Conservation (phyloP, 2,888 invertebrate species). For the Plagodis pulveraria region DNA sequence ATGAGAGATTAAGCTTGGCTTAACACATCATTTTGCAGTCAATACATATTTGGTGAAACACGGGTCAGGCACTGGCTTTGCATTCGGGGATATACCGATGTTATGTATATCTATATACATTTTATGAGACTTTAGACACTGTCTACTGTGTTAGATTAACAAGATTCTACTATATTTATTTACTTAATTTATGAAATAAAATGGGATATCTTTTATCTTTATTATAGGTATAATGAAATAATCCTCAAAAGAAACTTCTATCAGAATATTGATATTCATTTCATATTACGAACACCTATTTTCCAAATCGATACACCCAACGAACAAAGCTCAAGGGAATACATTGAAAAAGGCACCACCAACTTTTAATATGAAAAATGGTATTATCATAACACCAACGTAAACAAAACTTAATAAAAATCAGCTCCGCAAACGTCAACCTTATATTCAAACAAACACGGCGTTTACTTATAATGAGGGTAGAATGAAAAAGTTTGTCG, state of each 20-base stretch:
- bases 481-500: conserved; percentile 24
- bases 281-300: conserved; percentile 39
- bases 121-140: too few relatives aligned
- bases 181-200: too few relatives aligned
- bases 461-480: conserved; percentile 2
- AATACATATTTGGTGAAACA: too few relatives aligned
- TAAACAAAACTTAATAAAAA: conserved; percentile 31
- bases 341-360: conserved; percentile 54
- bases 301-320: conserved; percentile 39
- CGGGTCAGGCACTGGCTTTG: too few relatives aligned
- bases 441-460: neutral
- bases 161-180: too few relatives aligned
- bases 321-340: conserved; percentile 44
- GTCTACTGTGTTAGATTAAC: too few relatives aligned
- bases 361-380: conserved; percentile 84
- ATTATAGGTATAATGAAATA: conserved; percentile 5
- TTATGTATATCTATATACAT: too few relatives aligned
- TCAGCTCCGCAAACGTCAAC: conserved; percentile 3
- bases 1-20: too few relatives aligned
- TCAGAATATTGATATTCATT: conserved; percentile 38
- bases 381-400: conserved; percentile 71
- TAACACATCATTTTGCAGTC: too few relatives aligned
- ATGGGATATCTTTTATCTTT: too few relatives aligned
- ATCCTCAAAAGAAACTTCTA: conserved; percentile 25
- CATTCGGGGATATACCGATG: too few relatives aligned